These are phyloP conservation scores for Maniola hyperantus DNA, from an alignment of 2,888 invertebrate species.

Conservation along the genomic window DNA sequence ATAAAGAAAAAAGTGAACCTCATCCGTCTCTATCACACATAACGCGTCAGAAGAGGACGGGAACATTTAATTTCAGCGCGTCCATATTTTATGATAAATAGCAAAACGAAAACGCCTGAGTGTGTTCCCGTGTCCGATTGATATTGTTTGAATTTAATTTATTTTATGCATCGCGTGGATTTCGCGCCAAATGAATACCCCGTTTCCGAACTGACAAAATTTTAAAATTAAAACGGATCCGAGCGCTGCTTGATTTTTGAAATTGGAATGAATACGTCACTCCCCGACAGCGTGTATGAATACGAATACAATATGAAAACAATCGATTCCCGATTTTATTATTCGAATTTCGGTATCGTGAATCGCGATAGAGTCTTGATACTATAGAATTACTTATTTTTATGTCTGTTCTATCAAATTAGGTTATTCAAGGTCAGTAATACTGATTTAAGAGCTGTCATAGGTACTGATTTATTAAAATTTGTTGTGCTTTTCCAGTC, in stretches of 20 bases:
- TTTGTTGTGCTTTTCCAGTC: too few species aligned
- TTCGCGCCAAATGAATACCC: slow-evolving; percentile 62
- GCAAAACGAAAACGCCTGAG: slow-evolving; percentile 63
- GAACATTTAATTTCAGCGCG: slow-evolving; percentile 61
- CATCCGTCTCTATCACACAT: slow-evolving; percentile 49
- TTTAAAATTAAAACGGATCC: slow-evolving; percentile 44
- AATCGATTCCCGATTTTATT: slow-evolving; percentile 20
- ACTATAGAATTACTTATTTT: too few species aligned
- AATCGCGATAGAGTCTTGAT: too few species aligned
- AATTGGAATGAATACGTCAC: slow-evolving; percentile 52
- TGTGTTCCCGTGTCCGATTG: slow-evolving; percentile 75
- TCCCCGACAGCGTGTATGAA: slow-evolving; percentile 52
- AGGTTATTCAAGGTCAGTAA: too few species aligned
- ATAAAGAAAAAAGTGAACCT: slow-evolving; percentile 55
- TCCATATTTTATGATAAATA: slow-evolving; percentile 77
- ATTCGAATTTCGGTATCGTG: slow-evolving; percentile 7
- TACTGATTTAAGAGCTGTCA: too few species aligned
- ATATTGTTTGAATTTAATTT: slow-evolving; percentile 74
- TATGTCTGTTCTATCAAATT: too few species aligned
- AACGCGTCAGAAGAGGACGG: slow-evolving; percentile 49
- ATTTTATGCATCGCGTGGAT: slow-evolving; percentile 64
- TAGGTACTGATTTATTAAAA: too few species aligned
- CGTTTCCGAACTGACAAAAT: slow-evolving; percentile 46
- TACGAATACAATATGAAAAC: slow-evolving; percentile 38
- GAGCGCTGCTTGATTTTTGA: slow-evolving; percentile 49